Evolutionary conservation across 2,797 vertebrate species (phyloP).

Genomic region (Acanthis flammea): DNA sequence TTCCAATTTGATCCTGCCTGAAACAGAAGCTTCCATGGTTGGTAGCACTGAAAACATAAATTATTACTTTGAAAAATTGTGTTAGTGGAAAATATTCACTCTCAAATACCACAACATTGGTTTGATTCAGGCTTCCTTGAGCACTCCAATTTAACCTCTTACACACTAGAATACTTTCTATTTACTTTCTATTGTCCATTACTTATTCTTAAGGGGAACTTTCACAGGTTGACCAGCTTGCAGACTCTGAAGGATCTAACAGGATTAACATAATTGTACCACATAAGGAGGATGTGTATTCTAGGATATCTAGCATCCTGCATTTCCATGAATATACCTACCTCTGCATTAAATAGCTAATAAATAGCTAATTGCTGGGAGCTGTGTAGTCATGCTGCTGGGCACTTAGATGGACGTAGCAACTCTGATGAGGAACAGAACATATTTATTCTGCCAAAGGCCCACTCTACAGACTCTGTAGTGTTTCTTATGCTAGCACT

Average conservation of each 20-base stretch:
- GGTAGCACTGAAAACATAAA: constrained; percentile 49
- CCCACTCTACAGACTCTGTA: neutral
- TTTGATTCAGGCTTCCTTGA: neutral
- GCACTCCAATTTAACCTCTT: neutral
- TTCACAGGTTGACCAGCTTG: neutral
- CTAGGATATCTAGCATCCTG: neutral
- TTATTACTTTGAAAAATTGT: constrained; percentile 33
- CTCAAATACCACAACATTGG: neutral
- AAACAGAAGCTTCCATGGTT: constrained; percentile 58
- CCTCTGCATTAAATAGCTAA: neutral
- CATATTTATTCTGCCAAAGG: neutral
- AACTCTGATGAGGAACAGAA: neutral
- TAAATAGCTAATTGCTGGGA: neutral
- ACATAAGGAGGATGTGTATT: neutral
- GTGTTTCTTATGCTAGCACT: neutral
- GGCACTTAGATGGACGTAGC: neutral
- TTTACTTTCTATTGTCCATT: neutral
- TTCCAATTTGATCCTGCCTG: constrained; percentile 56
- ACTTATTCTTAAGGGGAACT: neutral
- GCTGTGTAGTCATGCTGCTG: neutral
- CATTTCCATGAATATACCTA: neutral
- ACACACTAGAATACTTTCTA: neutral
- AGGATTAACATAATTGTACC: neutral
- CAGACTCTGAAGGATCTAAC: neutral
- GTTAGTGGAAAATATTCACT: constrained; percentile 31